Percentiles rank a stretch among this genome's conserved stretches.
phyloP scores from a whole-genome alignment of 2,797 vertebrate genomes.

The Siniperca undulata region DNA sequence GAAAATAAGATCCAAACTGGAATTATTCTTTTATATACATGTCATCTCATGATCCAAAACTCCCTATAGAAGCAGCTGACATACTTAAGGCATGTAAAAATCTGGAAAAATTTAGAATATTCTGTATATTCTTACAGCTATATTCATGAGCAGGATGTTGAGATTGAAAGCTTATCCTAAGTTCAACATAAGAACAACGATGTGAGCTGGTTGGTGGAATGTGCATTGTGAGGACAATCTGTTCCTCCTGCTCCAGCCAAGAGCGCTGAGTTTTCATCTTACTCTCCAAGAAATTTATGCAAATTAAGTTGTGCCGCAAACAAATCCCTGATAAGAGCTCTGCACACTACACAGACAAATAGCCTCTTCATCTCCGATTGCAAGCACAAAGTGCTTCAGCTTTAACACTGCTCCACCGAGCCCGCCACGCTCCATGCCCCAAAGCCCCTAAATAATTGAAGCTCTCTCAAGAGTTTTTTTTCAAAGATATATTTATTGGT shows the following conservation, averaged over 20 bases:
- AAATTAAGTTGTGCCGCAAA: slow-evolving; percentile 75
- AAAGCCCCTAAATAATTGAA: slow-evolving; percentile 69
- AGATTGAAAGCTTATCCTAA: slow-evolving; percentile 24
- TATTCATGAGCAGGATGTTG: slow-evolving; percentile 1
- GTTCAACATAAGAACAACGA: slow-evolving; percentile 22
- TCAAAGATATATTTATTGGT: slow-evolving; percentile 43
- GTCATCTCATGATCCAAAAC: not conserved
- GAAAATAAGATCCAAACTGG: not conserved
- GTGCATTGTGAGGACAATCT: slow-evolving; percentile 55
- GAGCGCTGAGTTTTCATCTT: slow-evolving; percentile 63
- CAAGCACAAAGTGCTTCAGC: slow-evolving; percentile 66
- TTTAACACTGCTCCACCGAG: slow-evolving; percentile 53
- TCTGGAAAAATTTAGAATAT: not conserved
- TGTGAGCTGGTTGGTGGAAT: slow-evolving; percentile 27
- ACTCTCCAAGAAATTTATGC: slow-evolving; percentile 74
- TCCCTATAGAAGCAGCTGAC: not conserved
- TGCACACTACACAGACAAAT: slow-evolving; percentile 72
- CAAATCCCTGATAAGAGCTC: slow-evolving; percentile 76
- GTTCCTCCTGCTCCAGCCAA: slow-evolving; percentile 64
- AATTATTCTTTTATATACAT: not conserved
- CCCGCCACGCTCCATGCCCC: slow-evolving; percentile 47
- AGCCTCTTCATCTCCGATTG: slow-evolving; percentile 74
- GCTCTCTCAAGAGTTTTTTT: slow-evolving; percentile 51
- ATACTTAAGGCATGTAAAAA: not conserved
- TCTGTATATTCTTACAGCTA: slow-evolving; percentile 3